These are phyloP conservation scores for Blastomussa wellsi DNA, from an alignment of 92 coral and sea anemone genomes.

Conservation along the genomic window DNA sequence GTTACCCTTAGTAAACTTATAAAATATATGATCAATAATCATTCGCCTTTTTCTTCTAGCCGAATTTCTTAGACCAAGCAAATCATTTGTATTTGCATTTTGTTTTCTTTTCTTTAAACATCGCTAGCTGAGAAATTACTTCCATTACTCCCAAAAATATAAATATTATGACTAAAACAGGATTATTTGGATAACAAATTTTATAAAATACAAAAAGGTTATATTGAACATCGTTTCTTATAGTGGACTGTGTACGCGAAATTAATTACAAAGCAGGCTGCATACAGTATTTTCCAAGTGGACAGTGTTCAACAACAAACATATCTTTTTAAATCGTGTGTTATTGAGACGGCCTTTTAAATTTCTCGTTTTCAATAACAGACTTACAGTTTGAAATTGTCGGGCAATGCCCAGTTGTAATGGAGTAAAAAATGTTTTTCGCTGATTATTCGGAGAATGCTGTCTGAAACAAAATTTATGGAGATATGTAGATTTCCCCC, in stretches of 20 bases:
- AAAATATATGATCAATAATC: not conserved
- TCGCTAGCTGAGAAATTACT: slow-evolving; percentile 7
- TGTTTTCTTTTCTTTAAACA: not conserved
- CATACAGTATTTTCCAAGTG: not conserved
- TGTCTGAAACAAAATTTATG: slow-evolving; percentile 5
- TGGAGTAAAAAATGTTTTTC: slow-evolving; percentile 3
- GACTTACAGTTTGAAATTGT: not conserved
- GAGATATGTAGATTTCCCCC: slow-evolving; percentile 2
- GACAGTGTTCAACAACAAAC: not conserved
- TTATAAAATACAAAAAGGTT: not conserved
- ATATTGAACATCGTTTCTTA: not conserved
- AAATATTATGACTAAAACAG: slow-evolving; percentile 8
- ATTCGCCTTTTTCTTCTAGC: not conserved
- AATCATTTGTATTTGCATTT: not conserved
- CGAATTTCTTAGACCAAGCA: not conserved
- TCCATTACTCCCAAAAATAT: not conserved
- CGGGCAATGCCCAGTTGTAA: not conserved
- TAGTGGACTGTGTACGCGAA: not conserved
- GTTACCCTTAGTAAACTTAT: not conserved
- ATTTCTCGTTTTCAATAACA: not conserved
- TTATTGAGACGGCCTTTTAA: not conserved
- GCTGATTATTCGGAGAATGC: slow-evolving; percentile 17
- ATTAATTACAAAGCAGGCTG: not conserved
- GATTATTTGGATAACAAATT: slow-evolving; percentile 9
- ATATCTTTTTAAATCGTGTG: not conserved